Evolutionary conservation across 1,140 invertebrate species (phyloP).

Genomic region (Lineus longissimus): DNA sequence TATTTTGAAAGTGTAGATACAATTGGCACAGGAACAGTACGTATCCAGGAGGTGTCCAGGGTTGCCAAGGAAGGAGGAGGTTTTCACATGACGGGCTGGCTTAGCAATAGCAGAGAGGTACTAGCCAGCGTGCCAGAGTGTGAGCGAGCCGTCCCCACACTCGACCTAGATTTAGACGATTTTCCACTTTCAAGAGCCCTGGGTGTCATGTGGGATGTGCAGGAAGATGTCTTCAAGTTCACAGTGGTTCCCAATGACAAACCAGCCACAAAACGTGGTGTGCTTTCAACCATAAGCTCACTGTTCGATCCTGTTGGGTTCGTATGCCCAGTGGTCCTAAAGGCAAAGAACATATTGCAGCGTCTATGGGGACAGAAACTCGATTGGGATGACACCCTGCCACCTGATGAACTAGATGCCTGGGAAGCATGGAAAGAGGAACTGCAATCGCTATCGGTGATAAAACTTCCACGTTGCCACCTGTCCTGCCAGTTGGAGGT

Average conservation of each 20-base stretch:
- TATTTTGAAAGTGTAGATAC: slow-evolving; percentile 6
- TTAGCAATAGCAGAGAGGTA: slow-evolving; percentile 10
- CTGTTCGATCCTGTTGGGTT: background rate
- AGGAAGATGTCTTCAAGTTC: background rate
- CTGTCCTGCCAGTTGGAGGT: too few species aligned
- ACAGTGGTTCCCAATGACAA: background rate
- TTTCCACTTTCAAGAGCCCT: background rate
- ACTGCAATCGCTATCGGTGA: too few species aligned
- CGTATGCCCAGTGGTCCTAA: background rate
- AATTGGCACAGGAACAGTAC: slow-evolving; percentile 7
- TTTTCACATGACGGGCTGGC: slow-evolving; percentile 14
- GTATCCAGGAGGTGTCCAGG: background rate
- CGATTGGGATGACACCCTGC: background rate
- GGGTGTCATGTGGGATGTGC: background rate
- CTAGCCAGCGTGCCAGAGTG: slow-evolving; percentile 7
- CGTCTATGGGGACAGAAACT: background rate
- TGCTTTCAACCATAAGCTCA: background rate
- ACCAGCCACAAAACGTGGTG: background rate
- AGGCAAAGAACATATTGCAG: background rate
- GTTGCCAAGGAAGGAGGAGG: slow-evolving; percentile 7
- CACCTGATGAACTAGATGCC: too few species aligned
- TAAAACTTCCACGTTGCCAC: too few species aligned
- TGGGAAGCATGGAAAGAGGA: too few species aligned
- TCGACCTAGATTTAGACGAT: slow-evolving; percentile 3
- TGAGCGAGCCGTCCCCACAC: slow-evolving; percentile 1